Evolutionary conservation across 2,888 invertebrate species (phyloP), one percentile per base, ranked within the genome.

Genomic region (Stomorhina lunata): DNA sequence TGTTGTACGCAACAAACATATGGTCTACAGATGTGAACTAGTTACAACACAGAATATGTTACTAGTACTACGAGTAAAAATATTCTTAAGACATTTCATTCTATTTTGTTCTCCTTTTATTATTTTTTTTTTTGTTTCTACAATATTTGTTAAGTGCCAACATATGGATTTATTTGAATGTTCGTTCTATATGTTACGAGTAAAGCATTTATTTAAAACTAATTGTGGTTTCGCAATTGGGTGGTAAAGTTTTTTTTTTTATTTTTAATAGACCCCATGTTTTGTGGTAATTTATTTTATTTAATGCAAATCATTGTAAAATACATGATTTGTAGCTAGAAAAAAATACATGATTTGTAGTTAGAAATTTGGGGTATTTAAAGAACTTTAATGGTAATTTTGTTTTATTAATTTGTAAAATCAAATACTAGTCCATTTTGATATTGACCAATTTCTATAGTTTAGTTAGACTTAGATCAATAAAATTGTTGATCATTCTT

Each of bases 21-120:
- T 80, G 80, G 69, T 27, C 12, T 48, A 75, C 80, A 80, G 80
- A 80, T 80, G 80, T 80, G 69, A 69, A 48, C 55, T 55, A 61
- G 27, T 66, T 59, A 73, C 43, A 65, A 55, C 45, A 15, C 40
- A 32, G 32, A 57, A 66, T 12, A 57, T n/a, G n/a, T n/a, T n/a
- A n/a, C 32, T 6, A 32, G 32, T 4, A 9, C 32, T 32, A 32
- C 5, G 9, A 9, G 15, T 4, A 17, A 12, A 71, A 7, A 57
- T 45, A 45, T 71, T 59, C 12, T 20, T 48, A 25, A 25, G 29
- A 57, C 32, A 9, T 6, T n/a, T n/a, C n/a, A n/a, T 32, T 20
- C 32, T 43, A 55, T 50, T 15, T 20, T 68, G 27, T 43, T 43
- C 2, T 40, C 15, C n/a, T n/a, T n/a, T n/a, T n/a, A n/a, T n/a